Base-by-base conservation (phyloP, 2,888 invertebrate species). In the Melolontha melolontha region DNA sequence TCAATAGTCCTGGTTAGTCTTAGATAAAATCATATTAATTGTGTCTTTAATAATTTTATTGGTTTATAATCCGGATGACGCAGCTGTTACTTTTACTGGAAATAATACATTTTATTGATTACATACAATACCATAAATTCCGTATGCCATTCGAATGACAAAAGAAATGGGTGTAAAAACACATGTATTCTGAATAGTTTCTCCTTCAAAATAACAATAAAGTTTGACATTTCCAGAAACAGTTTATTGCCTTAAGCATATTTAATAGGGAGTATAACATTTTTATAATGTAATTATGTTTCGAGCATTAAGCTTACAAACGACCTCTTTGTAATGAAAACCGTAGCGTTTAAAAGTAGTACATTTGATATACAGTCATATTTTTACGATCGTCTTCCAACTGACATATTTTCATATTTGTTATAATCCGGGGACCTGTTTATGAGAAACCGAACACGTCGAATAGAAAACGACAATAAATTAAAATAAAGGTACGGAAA, bases 221-320 rank as follows among this genome's bases (percentile, higher is more conserved):
- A 64, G 42, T 51, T 64, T 64, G 52, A 64, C 64, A 64, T 64
- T 64, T 64, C 52, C 41, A 64, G 64, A 64, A 64, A 64, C 52
- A 64, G 51, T 64, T 64, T 64, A 64, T 52, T 42, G 51, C 52
- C 64, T 49, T 54, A 51, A 64, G 52, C 64, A 44, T 51, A 64
- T 64, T 64, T 64, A 64, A 51, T 64, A 51, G 41, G 64, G 50
- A 39, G 44, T 54, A 51, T 52, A 52, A 64, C 52, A 64, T 64
- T 64, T 59, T 64, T 52, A 64, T 64, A 64, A 52, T 64, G 41
- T 64, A 64, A 64, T 64, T 64, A 64, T 52, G 40, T 40, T 34
- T 34, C 14, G 52, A 44, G 52, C 52, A 41, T 7, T 29, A 64
- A 27, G 62, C 29, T 51, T 17, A 29, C 51, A 29, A 50, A 39